Percentiles rank a stretch among this genome's conserved stretches.
These are phyloP conservation scores for Ommatoiulus sabulosus DNA, from an alignment of 2,888 invertebrate species.

Conservation along the genomic window DNA sequence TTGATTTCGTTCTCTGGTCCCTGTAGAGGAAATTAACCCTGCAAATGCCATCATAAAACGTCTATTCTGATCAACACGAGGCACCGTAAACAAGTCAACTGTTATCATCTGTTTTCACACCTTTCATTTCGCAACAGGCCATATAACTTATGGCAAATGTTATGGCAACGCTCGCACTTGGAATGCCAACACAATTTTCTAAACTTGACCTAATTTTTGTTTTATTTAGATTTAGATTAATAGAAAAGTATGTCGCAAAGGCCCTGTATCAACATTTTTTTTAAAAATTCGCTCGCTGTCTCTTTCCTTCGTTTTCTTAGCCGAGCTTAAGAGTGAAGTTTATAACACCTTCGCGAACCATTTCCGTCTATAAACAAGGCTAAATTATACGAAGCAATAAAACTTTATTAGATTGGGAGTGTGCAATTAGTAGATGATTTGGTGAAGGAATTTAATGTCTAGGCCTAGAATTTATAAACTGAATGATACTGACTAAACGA, in stretches of 20 bases:
- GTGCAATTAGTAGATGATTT: not conserved
- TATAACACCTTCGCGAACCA: not conserved
- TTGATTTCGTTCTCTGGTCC: not conserved
- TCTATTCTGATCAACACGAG: not conserved
- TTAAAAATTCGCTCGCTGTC: not conserved
- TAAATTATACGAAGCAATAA: not conserved
- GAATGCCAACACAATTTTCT: slow-evolving; percentile 28
- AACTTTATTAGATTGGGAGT: slow-evolving; percentile 36
- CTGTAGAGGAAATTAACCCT: not conserved
- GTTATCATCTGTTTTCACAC: slow-evolving; percentile 32
- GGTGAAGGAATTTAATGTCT: not conserved
- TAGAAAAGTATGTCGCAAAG: not conserved
- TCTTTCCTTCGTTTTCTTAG: not conserved
- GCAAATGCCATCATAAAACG: not conserved
- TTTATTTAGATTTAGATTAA: not conserved
- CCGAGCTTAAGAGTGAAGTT: not conserved
- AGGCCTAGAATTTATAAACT: not conserved
- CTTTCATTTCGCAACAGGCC: slow-evolving; percentile 17
- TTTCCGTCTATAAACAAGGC: slow-evolving; percentile 31
- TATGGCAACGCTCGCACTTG: not conserved
- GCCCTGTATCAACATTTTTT: slow-evolving; percentile 2
- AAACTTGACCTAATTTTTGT: slow-evolving; percentile 1
- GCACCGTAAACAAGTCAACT: not conserved
- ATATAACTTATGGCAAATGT: slow-evolving; percentile 26
- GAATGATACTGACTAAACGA: not conserved